Evolutionary conservation across 2,888 invertebrate species (phyloP).

Genomic region (Dynastes hyllus): DNA sequence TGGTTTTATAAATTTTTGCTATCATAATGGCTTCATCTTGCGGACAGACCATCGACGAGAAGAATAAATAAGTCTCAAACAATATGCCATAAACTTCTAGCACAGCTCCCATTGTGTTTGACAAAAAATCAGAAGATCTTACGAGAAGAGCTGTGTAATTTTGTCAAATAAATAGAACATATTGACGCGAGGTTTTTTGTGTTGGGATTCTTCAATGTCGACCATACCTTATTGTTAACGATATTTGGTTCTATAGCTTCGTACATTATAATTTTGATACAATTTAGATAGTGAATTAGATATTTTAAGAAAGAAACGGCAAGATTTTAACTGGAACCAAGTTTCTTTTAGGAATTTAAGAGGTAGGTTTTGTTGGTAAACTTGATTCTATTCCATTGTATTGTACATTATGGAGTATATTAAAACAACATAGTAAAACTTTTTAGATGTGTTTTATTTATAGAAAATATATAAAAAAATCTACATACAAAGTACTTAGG

Average conservation of each 20-base stretch:
- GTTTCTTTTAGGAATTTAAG: no score
- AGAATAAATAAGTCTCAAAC: constrained; percentile 37
- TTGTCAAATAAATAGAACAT: constrained; percentile 48
- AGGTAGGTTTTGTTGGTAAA: no score
- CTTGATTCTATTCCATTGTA: no score
- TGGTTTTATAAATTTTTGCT: constrained; percentile 39
- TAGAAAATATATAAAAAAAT: no score
- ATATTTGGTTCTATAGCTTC: constrained; percentile 52
- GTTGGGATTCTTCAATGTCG: constrained; percentile 46
- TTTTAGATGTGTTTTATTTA: no score
- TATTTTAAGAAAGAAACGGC: not conserved
- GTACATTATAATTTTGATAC: constrained; percentile 49
- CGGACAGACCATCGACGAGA: constrained; percentile 48
- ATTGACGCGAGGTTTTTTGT: constrained; percentile 41
- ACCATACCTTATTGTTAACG: constrained; percentile 48
- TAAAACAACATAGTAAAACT: no score
- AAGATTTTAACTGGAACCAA: no score
- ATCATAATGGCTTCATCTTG: constrained; percentile 50
- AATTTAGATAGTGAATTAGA: constrained; percentile 31
- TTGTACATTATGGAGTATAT: no score
- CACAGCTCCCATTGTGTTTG: constrained; percentile 16
- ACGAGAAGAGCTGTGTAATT: constrained; percentile 33
- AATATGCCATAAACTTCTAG: constrained; percentile 47
- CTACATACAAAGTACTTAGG: no score
- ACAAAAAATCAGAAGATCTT: constrained; percentile 18